Base-by-base conservation (phyloP, 2,113 vertebrate species). In the Chaetodon trifascialis region DNA sequence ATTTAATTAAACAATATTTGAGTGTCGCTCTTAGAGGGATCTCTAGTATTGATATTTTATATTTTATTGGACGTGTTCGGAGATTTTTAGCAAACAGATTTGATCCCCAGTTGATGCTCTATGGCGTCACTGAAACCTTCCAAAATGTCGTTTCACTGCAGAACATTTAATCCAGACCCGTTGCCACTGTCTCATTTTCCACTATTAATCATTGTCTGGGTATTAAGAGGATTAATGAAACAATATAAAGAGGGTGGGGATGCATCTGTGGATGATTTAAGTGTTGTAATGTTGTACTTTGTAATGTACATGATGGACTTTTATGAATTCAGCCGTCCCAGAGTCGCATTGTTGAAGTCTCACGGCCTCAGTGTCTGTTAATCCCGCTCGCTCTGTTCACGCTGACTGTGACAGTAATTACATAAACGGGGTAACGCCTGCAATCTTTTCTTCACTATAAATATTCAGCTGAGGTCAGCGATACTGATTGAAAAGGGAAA, bases 141-240 rank as follows among this genome's bases (percentile, higher is more conserved):
- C 68, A 84, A 87, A 86, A 83, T 82, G 79, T 87, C 14, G 87
- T 87, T 89, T 79, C 64, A 67, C 49, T 23, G 16, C 49, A 79
- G 46, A 85, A 74, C 47, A 82, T 90, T 76, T 88, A 93, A 93
- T 92, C 90, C 63, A 23, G 82, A 88, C 44, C n/a, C 47, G 47
- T 79, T 44, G 46, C 49, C 63, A 63, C 47, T 9, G 64, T 80
- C 54, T 87, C 89, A 82, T 88, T 81, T 87, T 58, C 49, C 59
- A 64, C 46, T 73, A 51, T 83, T 77, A 83, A 83, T 80, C 86
- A 80, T 79, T 91, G 85, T 88, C 38, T 4, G 38, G 30, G 82
- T 38, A 38, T 83, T 90, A 94, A 93, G 90, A 90, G 89, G 93
- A 93, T 94, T 91, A 93, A 80, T 87, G 58, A 62, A 70, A 58